Base-by-base conservation (phyloP, 2,113 vertebrate genomes). In the Thinocorus orbignyianus region DNA sequence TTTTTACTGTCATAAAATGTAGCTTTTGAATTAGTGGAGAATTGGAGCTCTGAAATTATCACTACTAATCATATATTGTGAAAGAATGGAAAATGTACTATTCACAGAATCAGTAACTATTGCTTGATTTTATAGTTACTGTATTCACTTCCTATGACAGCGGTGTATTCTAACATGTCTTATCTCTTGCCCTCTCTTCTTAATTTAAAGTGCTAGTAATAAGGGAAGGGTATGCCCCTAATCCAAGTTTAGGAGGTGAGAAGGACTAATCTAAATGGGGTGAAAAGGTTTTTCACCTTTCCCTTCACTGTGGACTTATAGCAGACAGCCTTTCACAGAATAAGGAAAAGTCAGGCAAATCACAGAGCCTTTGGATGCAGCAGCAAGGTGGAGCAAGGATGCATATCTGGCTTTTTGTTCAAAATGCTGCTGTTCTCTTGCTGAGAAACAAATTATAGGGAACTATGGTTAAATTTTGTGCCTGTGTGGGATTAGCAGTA, bases 21-120 rank as follows among this genome's bases (percentile, higher is more conserved):
- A 95, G 95, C 96, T 94, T 97, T 96, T 97, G 93, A 95, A 93
- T 96, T 95, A 93, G 90, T 93, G 83, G 83, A 0, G 88, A 90
- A 97, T 96, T 94, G 37, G 80, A 97, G 92, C 95, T 94, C 95
- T 96, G 90, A 96, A 96, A 96, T 97, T 96, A 96, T 93, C 95
- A 96, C 95, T 94, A 93, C 93, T 97, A 96, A 96, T 97, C 96
- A 96, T 8, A 4, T 96, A 96, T 94, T 97, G 93, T 96, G 95
- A 92, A 92, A 96, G 93, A 96, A 94, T 86, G 86, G 61, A 88
- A 83, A 91, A 76, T 94, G 91, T 33, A 94, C 83, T 81, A 52
- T 96, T 97, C 96, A 93, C 72, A 92, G 61, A 96, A 95, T 95
- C 79, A 81, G 71, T 72, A 86, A 70, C 49, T 81, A 52, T 90